phyloP scores from a whole-genome alignment of 2,888 invertebrate genomes.

The Chymomyza procnemis region DNA sequence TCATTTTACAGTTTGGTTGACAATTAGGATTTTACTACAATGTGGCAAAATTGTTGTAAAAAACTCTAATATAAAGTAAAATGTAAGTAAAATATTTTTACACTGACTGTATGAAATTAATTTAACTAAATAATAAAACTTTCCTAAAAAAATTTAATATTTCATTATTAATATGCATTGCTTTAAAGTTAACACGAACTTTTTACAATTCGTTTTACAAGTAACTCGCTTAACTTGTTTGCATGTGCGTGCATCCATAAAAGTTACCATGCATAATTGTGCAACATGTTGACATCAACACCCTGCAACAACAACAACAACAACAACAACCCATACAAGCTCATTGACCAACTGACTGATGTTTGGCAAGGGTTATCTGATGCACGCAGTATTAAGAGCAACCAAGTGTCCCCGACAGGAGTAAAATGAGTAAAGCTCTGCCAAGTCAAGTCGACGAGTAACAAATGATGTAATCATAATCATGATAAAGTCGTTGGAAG shows the following conservation, averaged over 20 bases:
- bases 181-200: no score
- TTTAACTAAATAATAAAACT: no score
- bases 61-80: no score
- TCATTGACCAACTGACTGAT: neutral
- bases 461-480: conserved; percentile 23
- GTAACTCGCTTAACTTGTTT: neutral
- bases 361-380: neutral
- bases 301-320: neutral
- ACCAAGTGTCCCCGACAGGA: neutral
- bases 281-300: neutral
- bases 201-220: no score
- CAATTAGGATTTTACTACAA: no score
- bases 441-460: neutral
- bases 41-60: no score
- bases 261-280: neutral
- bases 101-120: no score
- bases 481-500: conserved; percentile 2
- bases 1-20: no score
- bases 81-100: no score
- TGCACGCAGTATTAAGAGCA: neutral
- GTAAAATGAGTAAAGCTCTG: neutral
- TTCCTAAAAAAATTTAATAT: no score
- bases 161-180: no score
- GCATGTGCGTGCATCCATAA: neutral
- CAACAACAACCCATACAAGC: no score